phyloP scores from a whole-genome alignment of 2,797 vertebrate genomes.

The Epinephelus awoara region DNA sequence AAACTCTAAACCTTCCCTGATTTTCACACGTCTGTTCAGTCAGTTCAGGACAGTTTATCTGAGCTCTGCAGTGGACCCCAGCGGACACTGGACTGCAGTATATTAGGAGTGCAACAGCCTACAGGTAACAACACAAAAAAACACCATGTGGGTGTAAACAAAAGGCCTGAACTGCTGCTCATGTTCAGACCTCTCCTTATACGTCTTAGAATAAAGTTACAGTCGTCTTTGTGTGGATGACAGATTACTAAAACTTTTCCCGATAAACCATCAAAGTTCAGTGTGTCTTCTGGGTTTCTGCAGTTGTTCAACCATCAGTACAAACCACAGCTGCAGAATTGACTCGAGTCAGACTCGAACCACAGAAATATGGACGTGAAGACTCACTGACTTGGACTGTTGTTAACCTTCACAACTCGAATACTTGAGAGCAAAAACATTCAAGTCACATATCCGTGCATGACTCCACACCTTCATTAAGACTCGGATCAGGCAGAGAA shows the following conservation, averaged over 20 bases:
- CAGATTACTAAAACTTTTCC: not conserved
- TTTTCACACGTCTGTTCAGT: conserved; percentile 3
- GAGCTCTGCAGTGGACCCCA: not conserved
- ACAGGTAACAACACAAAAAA: not conserved
- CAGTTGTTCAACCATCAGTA: too few species aligned
- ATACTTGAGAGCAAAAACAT: too few species aligned
- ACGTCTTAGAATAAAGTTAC: not conserved
- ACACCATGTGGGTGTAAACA: conserved; percentile 4
- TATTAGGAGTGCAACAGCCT: conserved; percentile 8
- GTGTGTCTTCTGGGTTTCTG: too few species aligned
- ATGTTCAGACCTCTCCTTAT: not conserved
- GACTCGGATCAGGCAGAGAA: too few species aligned
- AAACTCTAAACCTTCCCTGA: not conserved
- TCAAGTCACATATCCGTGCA: too few species aligned
- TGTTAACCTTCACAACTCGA: too few species aligned
- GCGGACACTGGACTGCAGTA: conserved; percentile 5
- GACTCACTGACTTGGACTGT: too few species aligned
- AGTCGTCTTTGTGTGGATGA: not conserved
- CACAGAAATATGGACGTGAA: too few species aligned
- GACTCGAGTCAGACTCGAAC: too few species aligned
- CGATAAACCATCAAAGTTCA: not conserved
- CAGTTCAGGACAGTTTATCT: conserved; percentile 5
- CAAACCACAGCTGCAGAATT: too few species aligned
- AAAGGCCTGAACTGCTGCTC: not conserved
- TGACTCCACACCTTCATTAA: too few species aligned